These are phyloP conservation scores for Okamejei kenojei DNA, from an alignment of 2,797 vertebrate species.

Conservation along the genomic window DNA sequence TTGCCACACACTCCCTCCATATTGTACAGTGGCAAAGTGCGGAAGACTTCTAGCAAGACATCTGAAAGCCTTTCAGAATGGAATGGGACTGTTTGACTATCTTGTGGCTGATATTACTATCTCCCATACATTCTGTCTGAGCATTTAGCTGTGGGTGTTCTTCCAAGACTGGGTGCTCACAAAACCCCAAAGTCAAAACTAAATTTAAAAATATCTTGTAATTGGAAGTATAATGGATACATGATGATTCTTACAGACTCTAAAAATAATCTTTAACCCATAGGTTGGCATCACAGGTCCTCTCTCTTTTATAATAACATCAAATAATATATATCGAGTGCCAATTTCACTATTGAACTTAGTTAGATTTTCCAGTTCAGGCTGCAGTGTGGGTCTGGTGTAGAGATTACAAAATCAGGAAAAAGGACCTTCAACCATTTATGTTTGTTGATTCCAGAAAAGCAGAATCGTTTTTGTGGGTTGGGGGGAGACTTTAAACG, in stretches of 20 bases:
- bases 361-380: neutral
- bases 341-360: neutral
- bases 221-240: too few species aligned
- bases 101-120: neutral
- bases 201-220: too few species aligned
- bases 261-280: too few species aligned
- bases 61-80: neutral
- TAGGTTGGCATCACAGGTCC: neutral
- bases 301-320: neutral
- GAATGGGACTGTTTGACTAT: neutral
- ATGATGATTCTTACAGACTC: too few species aligned
- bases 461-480: neutral
- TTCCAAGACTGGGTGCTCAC: too few species aligned
- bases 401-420: neutral
- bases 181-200: neutral
- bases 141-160: neutral
- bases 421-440: neutral
- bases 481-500: neutral
- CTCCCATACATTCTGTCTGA: neutral
- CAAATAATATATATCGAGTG: neutral
- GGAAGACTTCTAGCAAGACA: neutral
- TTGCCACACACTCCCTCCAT: neutral
- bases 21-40: too few species aligned
- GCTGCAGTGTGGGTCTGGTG: neutral
- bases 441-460: neutral